Base-by-base conservation (phyloP, 1,140 invertebrate species). In the Drosophila trapezifrons region DNA sequence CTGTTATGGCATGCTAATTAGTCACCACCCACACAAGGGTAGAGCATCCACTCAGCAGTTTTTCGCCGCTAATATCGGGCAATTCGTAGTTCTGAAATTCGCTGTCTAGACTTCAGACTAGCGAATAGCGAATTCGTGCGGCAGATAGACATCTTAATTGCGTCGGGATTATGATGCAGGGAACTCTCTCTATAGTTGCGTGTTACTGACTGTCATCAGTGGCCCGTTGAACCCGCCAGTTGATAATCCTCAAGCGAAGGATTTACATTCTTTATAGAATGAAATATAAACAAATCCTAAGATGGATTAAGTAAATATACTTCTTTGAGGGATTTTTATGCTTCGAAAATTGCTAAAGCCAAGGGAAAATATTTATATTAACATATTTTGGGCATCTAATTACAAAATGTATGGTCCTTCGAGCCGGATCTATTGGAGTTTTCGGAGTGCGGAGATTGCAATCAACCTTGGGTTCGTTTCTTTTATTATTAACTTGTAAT, bases 101-200 rank as follows among this genome's bases (percentile, higher is more conserved):
- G 37, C 15, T 37, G 83, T 87, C 83, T 86, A 86, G 83, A 86
- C 83, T 72, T 8, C n/a, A 47, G 59, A 64, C 27, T 56, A 25
- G 25, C 20, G 65, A 52, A 76, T 51, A 65, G 59, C 43, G 60
- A 76, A 73, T 69, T 76, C 76, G 70, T 73, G 59, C 60, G 51
- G 20, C 46, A 66, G 79, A 86, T 87, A 86, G 67, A 71, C 67
- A 89, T 86, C 84, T 86, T 86, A 86, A 86, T 86, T 82, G 72
- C 51, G 9, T 8, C 27, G 46, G 79, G 83, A 86, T 86, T 86
- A 87, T 79, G 83, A 77, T 72, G 67, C 60, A 58, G 63, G 45
- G 27, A 32, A 20, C 18, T 29, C 12, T 29, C 38, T 42, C 37
- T 35, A 15, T 49, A n/a, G 9, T 32, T 22, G 4, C 38, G 20